These are phyloP conservation scores for Melanostigma gelatinosum DNA, from an alignment of 2,113 vertebrate genomes.

Conservation along the genomic window DNA sequence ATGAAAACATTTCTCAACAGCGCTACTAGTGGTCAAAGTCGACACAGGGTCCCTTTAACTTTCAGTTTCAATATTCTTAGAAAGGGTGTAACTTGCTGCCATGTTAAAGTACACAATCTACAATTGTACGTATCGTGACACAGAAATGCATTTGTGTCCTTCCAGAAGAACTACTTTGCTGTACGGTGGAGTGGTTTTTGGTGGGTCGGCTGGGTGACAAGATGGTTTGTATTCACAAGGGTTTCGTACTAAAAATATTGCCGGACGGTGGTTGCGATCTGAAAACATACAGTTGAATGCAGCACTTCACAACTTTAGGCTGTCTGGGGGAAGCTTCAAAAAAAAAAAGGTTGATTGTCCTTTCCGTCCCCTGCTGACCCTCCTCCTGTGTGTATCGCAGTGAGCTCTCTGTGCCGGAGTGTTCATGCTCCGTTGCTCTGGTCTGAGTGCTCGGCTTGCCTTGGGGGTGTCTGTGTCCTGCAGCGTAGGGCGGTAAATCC, in stretches of 20 bases:
- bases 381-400: slow-evolving; percentile 38
- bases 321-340: neutral
- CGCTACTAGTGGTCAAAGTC: neutral
- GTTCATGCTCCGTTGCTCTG: slow-evolving; percentile 69
- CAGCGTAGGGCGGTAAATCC: slow-evolving; percentile 73
- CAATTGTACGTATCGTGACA: neutral
- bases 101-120: neutral
- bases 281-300: neutral
- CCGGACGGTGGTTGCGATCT: neutral
- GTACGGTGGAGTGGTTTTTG: neutral
- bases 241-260: neutral
- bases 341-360: slow-evolving; percentile 6
- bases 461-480: slow-evolving; percentile 67
- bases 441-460: slow-evolving; percentile 55
- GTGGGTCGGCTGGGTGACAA: neutral
- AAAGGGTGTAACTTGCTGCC: neutral
- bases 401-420: slow-evolving; percentile 8
- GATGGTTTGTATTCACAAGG: neutral
- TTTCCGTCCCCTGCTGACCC: slow-evolving; percentile 8
- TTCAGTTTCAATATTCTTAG: neutral
- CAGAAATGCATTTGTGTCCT: neutral
- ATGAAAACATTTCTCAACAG: neutral
- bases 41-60: neutral
- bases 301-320: neutral
- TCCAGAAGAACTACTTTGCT: neutral